A percentile compares a stretch with the other conserved stretches of the same genome.
These are phyloP conservation scores for Chionoecetes opilio DNA, from an alignment of 1,140 invertebrate genomes.

Conservation along the genomic window DNA sequence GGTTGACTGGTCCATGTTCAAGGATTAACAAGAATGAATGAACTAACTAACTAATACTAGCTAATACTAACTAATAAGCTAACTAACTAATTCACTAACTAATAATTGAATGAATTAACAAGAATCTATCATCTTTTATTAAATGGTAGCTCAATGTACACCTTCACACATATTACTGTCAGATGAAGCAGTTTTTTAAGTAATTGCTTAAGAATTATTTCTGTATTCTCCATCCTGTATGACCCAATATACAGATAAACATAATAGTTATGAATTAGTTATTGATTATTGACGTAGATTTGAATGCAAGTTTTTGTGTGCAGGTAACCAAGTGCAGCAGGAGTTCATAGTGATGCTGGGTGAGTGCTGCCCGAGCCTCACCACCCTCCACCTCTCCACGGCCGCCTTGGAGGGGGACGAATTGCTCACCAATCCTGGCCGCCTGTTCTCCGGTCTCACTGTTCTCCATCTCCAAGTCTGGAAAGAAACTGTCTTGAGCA, in stretches of 20 bases:
- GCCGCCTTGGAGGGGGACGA: conserved; percentile 71
- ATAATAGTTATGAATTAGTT: background rate
- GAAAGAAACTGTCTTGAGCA: conserved; percentile 71
- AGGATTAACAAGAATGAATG: no score
- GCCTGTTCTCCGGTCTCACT: conserved; percentile 57
- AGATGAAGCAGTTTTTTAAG: no score
- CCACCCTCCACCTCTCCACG: conserved; percentile 69
- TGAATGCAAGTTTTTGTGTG: background rate
- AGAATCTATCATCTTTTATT: no score
- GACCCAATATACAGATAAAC: background rate
- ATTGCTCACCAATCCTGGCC: conserved; percentile 67
- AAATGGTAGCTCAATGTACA: no score
- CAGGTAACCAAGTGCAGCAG: conserved; percentile 71
- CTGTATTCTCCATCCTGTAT: background rate
- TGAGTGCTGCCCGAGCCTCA: conserved; percentile 50
- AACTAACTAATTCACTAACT: no score
- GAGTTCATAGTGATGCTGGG: conserved; percentile 63
- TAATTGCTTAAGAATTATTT: no score
- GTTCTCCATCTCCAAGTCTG: conserved; percentile 75
- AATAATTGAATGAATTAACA: no score
- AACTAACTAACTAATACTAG: no score
- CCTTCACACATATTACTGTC: no score
- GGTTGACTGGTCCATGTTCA: no score
- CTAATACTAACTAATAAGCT: no score
- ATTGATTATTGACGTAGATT: background rate